phyloP scores from a whole-genome alignment of 2,888 invertebrate genomes.

The Philhelius pedissequus region DNA sequence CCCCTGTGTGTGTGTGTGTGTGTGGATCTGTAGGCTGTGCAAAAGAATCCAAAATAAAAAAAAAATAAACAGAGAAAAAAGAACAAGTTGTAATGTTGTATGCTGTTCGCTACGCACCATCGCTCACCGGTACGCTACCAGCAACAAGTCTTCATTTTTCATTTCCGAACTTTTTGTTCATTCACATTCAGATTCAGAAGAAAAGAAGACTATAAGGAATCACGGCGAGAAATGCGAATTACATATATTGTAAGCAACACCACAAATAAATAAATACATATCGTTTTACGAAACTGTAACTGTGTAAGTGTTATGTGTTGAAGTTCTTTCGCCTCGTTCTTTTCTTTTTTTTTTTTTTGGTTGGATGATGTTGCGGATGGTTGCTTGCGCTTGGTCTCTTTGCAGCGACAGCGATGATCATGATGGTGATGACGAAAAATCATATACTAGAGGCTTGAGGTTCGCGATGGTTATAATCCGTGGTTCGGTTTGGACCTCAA shows the following conservation, averaged over 20 bases:
- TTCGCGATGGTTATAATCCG: constrained; percentile 38
- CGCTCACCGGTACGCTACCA: constrained; percentile 62
- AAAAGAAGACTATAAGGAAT: background rate
- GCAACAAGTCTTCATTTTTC: constrained; percentile 19
- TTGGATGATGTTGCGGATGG: constrained; percentile 46
- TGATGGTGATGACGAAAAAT: constrained; percentile 32
- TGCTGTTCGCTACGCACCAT: constrained; percentile 63
- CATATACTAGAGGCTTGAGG: constrained; percentile 32
- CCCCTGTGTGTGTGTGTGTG: background rate
- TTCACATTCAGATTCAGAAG: constrained; percentile 36
- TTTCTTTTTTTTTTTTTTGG: too few species aligned
- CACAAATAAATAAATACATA: background rate
- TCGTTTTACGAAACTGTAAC: too few species aligned
- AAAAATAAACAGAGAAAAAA: background rate
- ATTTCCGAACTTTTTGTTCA: constrained; percentile 49
- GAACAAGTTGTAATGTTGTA: constrained; percentile 22
- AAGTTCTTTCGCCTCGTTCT: constrained; percentile 36
- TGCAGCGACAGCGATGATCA: background rate
- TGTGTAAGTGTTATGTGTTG: constrained; percentile 8
- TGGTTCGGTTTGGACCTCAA: background rate
- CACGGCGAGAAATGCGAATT: constrained; percentile 1
- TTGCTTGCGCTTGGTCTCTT: constrained; percentile 15
- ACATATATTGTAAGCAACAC: background rate
- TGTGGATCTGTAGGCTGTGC: constrained; percentile 18
- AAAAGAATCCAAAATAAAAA: constrained; percentile 16